Evolutionary conservation across 2,797 vertebrate genomes (phyloP).

Genomic region (Liasis olivaceus): DNA sequence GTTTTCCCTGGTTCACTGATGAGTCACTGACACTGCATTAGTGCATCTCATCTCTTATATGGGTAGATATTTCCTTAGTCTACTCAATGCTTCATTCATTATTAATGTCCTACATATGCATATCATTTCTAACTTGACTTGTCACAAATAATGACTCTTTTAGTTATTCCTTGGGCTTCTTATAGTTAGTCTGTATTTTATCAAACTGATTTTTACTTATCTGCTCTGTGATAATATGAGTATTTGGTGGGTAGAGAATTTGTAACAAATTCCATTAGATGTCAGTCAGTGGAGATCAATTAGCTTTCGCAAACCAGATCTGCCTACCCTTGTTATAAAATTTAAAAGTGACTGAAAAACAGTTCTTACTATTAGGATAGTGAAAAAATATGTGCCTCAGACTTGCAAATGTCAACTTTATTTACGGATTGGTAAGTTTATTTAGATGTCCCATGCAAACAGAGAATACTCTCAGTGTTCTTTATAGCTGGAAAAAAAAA

Average conservation of each 20-base stretch:
- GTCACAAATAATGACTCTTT: neutral
- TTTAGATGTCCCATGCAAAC: slow-evolving; percentile 16
- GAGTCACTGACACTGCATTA: neutral
- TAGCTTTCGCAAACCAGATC: neutral
- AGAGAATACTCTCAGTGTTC: slow-evolving; percentile 14
- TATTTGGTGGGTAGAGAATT: neutral
- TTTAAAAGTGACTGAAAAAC: neutral
- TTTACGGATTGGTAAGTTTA: slow-evolving; percentile 22
- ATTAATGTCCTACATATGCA: neutral
- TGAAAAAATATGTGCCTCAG: slow-evolving; percentile 15
- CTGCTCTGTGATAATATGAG: neutral
- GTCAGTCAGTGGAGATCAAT: neutral
- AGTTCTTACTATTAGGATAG: neutral
- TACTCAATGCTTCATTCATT: neutral
- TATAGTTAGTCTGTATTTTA: neutral
- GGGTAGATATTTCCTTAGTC: neutral
- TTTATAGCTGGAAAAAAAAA: slow-evolving; percentile 4
- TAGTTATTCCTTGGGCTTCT: neutral
- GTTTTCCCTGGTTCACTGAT: neutral
- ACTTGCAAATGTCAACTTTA: neutral
- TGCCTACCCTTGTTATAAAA: neutral
- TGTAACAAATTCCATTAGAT: too few species aligned
- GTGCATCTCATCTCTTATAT: neutral
- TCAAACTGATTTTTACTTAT: neutral
- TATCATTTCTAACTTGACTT: neutral